Evolutionary conservation across 2,888 invertebrate species (phyloP).

Genomic region (Plemyria rubiginata): DNA sequence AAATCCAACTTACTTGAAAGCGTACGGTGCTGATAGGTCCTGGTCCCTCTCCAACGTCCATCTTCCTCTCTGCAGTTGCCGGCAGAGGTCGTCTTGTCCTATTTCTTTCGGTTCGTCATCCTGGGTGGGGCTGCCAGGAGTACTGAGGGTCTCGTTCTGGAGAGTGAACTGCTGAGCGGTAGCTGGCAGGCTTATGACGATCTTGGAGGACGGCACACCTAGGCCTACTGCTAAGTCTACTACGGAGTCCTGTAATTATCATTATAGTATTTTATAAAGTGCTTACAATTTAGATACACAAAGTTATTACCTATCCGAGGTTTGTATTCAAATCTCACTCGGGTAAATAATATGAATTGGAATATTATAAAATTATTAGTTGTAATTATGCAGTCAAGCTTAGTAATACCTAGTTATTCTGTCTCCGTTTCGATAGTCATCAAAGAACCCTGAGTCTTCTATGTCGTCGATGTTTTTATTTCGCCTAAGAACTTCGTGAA

Average conservation of each 20-base stretch:
- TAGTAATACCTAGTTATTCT: too few species aligned
- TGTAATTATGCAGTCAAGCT: too few species aligned
- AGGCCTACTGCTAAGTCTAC: conserved; percentile 89
- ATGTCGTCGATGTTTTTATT: too few species aligned
- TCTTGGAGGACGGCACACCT: conserved; percentile 88
- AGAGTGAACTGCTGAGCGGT: conserved; percentile 88
- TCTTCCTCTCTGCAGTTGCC: conserved; percentile 82
- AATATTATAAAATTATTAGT: too few species aligned
- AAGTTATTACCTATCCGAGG: too few species aligned
- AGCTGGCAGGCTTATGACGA: conserved; percentile 89
- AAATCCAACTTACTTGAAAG: conserved; percentile 83
- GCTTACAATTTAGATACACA: too few species aligned
- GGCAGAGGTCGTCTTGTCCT: conserved; percentile 86
- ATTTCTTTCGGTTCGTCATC: conserved; percentile 83
- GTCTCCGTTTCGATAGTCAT: too few species aligned
- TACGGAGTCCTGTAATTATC: conserved; percentile 86
- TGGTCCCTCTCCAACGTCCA: conserved; percentile 92
- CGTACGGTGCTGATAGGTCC: conserved; percentile 91
- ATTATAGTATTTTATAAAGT: too few species aligned
- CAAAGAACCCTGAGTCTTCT: too few species aligned
- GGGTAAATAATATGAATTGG: too few species aligned
- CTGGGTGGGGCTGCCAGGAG: conserved; percentile 87
- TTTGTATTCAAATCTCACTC: too few species aligned
- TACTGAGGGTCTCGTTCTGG: conserved; percentile 86
- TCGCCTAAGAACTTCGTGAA: too few species aligned